Conservation (phyloP, 2,113 vertebrate genomes). For the Dermatemys mawii region DNA sequence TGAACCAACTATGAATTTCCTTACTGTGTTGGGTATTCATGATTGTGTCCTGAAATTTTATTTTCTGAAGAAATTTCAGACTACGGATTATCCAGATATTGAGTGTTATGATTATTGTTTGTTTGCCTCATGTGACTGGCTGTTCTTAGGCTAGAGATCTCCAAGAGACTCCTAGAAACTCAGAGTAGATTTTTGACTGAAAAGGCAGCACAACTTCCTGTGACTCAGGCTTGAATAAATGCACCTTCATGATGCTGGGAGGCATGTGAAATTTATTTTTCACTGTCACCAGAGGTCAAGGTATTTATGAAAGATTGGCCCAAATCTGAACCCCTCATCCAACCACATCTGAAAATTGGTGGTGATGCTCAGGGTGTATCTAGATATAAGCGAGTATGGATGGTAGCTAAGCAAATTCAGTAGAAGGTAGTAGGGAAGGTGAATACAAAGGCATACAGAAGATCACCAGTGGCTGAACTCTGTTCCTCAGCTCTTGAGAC, state of each 20-base stretch:
- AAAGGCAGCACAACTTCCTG: neutral
- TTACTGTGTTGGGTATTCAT: neutral
- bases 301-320: neutral
- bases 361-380: neutral
- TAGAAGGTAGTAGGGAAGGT: neutral
- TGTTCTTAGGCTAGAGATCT: neutral
- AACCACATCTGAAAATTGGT: neutral
- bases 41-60: neutral
- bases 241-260: neutral
- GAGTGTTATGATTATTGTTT: neutral
- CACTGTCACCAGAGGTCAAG: neutral
- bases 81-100: neutral
- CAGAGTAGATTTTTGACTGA: neutral
- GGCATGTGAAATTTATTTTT: neutral
- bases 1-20: neutral
- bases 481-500: neutral
- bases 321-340: neutral
- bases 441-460: neutral
- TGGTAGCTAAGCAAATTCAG: neutral
- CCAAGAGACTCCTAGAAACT: neutral
- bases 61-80: slow-evolving; percentile 17
- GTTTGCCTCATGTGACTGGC: neutral
- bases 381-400: neutral
- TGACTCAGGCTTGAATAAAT: slow-evolving; percentile 12
- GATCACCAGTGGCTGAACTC: neutral